phyloP scores from a whole-genome alignment of 1,140 invertebrate genomes.

The Melipona quadrifasciata region DNA sequence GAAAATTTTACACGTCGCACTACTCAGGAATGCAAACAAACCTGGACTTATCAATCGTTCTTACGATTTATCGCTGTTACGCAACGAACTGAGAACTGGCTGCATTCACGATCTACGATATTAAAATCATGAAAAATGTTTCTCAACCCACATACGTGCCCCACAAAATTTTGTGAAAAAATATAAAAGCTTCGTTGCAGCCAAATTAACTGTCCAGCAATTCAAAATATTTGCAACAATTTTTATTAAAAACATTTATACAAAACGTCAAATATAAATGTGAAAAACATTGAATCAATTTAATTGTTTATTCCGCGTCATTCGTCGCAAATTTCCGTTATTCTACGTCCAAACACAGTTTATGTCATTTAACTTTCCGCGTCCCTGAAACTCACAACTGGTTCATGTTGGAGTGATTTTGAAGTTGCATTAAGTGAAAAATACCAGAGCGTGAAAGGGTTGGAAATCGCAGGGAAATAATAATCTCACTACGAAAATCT shows the following conservation, averaged over 20 bases:
- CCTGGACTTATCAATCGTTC: background rate
- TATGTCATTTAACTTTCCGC: background rate
- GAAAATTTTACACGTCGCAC: background rate
- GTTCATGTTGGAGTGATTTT: too few species aligned
- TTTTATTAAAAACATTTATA: too few species aligned
- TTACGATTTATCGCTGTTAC: background rate
- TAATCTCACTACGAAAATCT: too few species aligned
- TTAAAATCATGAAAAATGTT: constrained; percentile 5
- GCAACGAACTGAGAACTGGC: constrained; percentile 5
- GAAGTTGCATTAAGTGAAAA: too few species aligned
- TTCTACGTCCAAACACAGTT: background rate
- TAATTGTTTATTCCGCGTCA: background rate
- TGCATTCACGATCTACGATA: background rate
- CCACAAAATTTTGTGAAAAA: too few species aligned
- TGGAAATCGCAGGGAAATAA: too few species aligned
- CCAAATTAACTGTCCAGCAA: background rate
- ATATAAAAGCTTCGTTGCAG: background rate
- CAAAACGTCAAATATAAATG: too few species aligned
- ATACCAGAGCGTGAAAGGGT: too few species aligned
- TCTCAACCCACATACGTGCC: background rate
- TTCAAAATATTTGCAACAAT: too few species aligned
- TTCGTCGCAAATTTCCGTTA: background rate
- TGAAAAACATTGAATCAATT: too few species aligned
- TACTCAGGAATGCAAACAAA: background rate
- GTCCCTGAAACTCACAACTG: background rate